phyloP scores from a whole-genome alignment of 1,140 invertebrate genomes.

The Drosophila repletoides region DNA sequence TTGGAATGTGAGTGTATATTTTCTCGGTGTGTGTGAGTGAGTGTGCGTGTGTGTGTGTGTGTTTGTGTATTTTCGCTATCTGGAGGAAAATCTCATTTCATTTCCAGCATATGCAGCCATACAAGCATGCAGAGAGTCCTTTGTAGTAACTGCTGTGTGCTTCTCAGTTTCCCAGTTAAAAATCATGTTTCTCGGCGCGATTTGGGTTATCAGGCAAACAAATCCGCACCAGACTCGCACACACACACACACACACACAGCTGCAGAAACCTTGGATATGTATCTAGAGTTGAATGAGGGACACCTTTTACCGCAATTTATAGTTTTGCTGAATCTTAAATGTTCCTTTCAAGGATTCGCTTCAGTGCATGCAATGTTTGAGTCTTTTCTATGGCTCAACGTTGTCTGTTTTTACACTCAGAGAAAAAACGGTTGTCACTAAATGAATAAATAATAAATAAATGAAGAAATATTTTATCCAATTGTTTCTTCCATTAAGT shows the following conservation, averaged over 20 bases:
- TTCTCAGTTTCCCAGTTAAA: constrained; percentile 71
- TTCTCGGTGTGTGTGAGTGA: background rate
- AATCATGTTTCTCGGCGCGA: constrained; percentile 75
- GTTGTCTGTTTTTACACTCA: too few species aligned
- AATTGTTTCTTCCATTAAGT: too few species aligned
- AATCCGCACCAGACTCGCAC: constrained; percentile 26
- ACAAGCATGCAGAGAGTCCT: constrained; percentile 12
- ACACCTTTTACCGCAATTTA: constrained; percentile 78
- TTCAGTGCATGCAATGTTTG: constrained; percentile 33
- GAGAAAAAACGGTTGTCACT: too few species aligned
- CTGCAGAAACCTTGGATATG: constrained; percentile 18
- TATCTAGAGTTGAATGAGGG: constrained; percentile 37
- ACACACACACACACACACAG: constrained; percentile 10
- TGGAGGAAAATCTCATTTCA: constrained; percentile 74
- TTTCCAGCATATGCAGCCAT: constrained; percentile 58
- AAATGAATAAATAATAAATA: too few species aligned
- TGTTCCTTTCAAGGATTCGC: constrained; percentile 29
- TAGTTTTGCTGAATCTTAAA: constrained; percentile 71
- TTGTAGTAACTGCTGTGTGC: constrained; percentile 38
- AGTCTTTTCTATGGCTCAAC: constrained; percentile 24
- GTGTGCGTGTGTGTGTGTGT: constrained; percentile 17
- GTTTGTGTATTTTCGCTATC: constrained; percentile 46
- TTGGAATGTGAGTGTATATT: constrained; percentile 7
- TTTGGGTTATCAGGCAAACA: constrained; percentile 65
- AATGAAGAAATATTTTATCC: too few species aligned